A percentile compares a stretch with the other conserved stretches of the same genome.
These are phyloP conservation scores for Aphis gossypii DNA, from an alignment of 1,140 invertebrate genomes.

Conservation along the genomic window DNA sequence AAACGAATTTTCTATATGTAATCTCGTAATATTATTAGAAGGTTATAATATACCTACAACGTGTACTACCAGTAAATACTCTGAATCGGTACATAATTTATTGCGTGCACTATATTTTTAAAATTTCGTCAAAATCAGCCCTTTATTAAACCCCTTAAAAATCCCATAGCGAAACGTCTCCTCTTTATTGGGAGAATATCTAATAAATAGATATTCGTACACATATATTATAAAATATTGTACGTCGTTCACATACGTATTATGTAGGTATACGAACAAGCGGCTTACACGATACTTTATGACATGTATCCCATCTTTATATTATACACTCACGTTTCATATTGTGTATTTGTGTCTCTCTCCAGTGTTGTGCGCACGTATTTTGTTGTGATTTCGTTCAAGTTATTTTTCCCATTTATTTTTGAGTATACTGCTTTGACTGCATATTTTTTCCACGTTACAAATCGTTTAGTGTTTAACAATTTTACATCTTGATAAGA, in stretches of 20 bases:
- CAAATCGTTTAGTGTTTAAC: neutral
- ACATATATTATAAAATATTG: neutral
- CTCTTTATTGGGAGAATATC: neutral
- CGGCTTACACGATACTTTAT: neutral
- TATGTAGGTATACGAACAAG: neutral
- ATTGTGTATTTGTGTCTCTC: neutral
- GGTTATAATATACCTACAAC: too few species aligned
- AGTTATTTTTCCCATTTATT: neutral
- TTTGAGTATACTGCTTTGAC: neutral
- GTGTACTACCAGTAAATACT: neutral
- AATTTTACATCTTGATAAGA: neutral
- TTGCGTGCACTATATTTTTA: neutral
- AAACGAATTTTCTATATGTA: neutral
- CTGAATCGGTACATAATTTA: neutral
- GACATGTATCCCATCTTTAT: neutral
- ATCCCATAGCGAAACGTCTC: neutral
- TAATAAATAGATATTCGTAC: neutral
- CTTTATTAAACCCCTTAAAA: neutral
- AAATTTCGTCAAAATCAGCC: neutral
- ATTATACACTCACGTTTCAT: neutral
- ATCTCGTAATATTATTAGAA: neutral
- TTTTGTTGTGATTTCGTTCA: neutral
- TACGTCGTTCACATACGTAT: neutral
- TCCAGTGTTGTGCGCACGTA: neutral
- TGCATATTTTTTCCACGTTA: neutral